Base-by-base conservation (phyloP, 2,797 vertebrate species). In the Heterohyrax brucei region DNA sequence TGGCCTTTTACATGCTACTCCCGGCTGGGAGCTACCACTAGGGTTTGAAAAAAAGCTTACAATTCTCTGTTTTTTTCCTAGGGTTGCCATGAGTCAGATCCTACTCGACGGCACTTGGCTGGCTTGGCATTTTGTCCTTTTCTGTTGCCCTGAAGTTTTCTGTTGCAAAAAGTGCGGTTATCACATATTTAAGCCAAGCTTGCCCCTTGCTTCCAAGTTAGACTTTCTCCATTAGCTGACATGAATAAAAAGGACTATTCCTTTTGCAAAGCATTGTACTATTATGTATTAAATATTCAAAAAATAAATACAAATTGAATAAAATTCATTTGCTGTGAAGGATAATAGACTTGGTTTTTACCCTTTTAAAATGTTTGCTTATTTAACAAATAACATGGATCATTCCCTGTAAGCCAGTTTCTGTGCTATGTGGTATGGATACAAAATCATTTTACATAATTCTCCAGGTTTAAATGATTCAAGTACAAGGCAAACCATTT, bases 281-380 rank as follows among this genome's bases (percentile, higher is more conserved):
- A 44, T n/a, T 48, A 33, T 83, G 26, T 53, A 44, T 82, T 33
- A 61, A 44, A 53, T 85, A 50, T 76, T 90, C 28, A 88, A 18
- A 44, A 59, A 89, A 91, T 39, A 73, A 82, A n/a, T 64, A 39
- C 62, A 92, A 77, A n/a, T 86, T 66, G 33, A 68, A 48, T 72
- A 85, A 76, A 80, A 59, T 1, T 3, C 28, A 70, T 59, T 56
- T 56, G 73, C 22, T 87, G 4, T 30, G 33, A 30, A 7, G 1
- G 24, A 80, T 72, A 26, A 21, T 9, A 83, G 21, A 0, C 5
- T 87, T 70, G 72, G 46, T 77, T 68, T 82, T 66, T 33, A 78
- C 18, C 6, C 28, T 59, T 3, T 73, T 92, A 64, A 81, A 22
- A 26, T 72, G 39, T 90, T 82, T 83, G 16, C 70, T 88, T 91